Evolutionary conservation across 2,888 invertebrate species (phyloP), one percentile per base, ranked within the genome.

Genomic region (Aspidapion aeneum): DNA sequence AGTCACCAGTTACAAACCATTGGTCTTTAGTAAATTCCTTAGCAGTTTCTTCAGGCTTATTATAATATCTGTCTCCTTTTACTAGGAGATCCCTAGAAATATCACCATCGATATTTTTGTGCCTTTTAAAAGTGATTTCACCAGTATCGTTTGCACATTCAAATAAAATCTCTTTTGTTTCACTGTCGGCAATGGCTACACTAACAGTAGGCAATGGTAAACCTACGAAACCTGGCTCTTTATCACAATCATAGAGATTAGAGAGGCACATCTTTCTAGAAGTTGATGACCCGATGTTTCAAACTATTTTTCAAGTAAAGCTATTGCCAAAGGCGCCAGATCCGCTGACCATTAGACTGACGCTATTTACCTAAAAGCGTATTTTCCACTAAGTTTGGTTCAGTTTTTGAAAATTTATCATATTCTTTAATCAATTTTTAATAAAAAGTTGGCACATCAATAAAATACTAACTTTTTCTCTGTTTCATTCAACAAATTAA

Each of bases 391-490:
- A 86, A 58, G 86, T 85, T 1, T 77, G 68, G n/a, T 67, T 82
- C 82, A 62, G 80, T 79, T 60, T 77, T 77, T 75, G 90, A 89
- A 75, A 88, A 83, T 49, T 83, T 82, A 52, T 88, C 87, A 77
- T 90, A 90, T 72, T 91, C 90, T 60, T 89, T 85, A 2, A 90
- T 87, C 7, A 96, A 82, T 64, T 89, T 88, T 57, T 87, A 85
- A 78, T 94, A 96, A 75, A 94, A 90, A 0, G 94, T 92, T 0
- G 96, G 95, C 50, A 95, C 94, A n/a, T 90, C 96, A 87, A 94
- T 93, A 75, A 92, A 90, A 91, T 83, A 54, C 88, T 90, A n/a
- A 91, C 84, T 51, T 87, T 82, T 63, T 72, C 72, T 21, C 81
- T 69, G 89, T 87, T 64, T 88, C 84, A 35, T 88, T 89, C 5